Base-by-base conservation (phyloP, 2,797 vertebrate species). In the Trematomus bernacchii region DNA sequence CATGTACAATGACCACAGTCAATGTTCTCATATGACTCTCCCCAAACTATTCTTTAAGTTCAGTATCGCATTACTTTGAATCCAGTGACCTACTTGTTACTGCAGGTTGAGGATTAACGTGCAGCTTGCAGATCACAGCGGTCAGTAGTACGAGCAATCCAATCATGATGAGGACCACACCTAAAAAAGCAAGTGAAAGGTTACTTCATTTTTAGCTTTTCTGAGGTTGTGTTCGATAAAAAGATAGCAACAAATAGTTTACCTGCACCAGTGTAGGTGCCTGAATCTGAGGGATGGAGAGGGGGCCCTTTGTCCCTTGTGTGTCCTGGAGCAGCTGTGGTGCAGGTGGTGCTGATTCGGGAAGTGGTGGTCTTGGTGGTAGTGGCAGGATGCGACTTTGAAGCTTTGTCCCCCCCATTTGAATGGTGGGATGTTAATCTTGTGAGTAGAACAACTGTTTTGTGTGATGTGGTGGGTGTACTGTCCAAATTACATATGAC, bases 261-360 rank as follows among this genome's bases (percentile, higher is more conserved):
- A n/a, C 91, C 85, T 76, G 80, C 85, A 92, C 86, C 87, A 19
- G 53, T 65, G 40, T 78, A 10, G 47, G 33, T 54, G 21, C 13
- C 30, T 48, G 59, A 30, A 16, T 21, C 55, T 30, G 44, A 4
- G 8, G 52, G 1, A 0, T 1, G 0, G 0, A 0, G n/a, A n/a
- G n/a, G n/a, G n/a, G n/a, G n/a, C n/a, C n/a, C n/a, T n/a, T 8
- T 47, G 19, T 21, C 18, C 27, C 0, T 0, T 6, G 0, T 13
- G 10, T n/a, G 46, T 47, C 0, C 6, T 11, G 1, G 3, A 40
- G n/a, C 3, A 37, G 14, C 11, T n/a, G 30, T 44, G 12, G 23
- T 4, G 6, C 1, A n/a, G n/a, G n/a, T n/a, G n/a, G n/a, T n/a
- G n/a, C n/a, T 27, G 15, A 14, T 8, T 44, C 53, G 43, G 3